A percentile compares a stretch with the other conserved stretches of the same genome.
phyloP scores from a whole-genome alignment of 2,113 vertebrate genomes.

The Nothobranchius kuhntae region DNA sequence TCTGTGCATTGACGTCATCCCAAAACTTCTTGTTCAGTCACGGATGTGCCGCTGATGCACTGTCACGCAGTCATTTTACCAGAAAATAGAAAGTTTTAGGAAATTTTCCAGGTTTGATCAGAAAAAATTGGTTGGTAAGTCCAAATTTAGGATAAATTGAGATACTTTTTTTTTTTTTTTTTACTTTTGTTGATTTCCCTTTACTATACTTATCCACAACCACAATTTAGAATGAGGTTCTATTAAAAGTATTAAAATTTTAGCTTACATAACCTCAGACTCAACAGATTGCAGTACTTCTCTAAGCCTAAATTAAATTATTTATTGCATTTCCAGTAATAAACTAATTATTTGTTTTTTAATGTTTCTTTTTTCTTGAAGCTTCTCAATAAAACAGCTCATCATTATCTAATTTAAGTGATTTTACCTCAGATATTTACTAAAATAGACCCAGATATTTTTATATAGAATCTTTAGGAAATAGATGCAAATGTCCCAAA shows the following conservation, averaged over 20 bases:
- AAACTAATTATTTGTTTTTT: neutral
- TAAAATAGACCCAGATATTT: neutral
- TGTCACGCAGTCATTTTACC: slow-evolving; percentile 22
- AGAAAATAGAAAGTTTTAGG: too few species aligned
- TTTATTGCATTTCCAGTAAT: neutral
- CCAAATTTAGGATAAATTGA: too few species aligned
- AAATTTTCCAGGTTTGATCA: neutral
- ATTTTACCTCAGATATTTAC: neutral
- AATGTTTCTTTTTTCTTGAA: neutral
- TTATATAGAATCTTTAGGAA: neutral
- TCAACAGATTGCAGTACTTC: neutral
- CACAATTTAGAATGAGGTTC: too few species aligned
- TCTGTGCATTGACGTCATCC: slow-evolving; percentile 18
- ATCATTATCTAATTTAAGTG: neutral
- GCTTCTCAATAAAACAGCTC: neutral
- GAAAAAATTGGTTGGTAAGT: slow-evolving; percentile 1
- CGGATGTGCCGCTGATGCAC: slow-evolving; percentile 55
- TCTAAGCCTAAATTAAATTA: neutral
- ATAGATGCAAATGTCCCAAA: neutral
- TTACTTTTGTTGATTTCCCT: too few species aligned
- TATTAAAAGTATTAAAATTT: neutral
- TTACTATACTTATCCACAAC: too few species aligned
- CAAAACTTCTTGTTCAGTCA: slow-evolving; percentile 18
- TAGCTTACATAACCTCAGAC: neutral
- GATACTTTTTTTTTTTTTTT: too few species aligned